Conservation (phyloP, 64 coral and sea anemone species). For the Platygyra sinensis region DNA sequence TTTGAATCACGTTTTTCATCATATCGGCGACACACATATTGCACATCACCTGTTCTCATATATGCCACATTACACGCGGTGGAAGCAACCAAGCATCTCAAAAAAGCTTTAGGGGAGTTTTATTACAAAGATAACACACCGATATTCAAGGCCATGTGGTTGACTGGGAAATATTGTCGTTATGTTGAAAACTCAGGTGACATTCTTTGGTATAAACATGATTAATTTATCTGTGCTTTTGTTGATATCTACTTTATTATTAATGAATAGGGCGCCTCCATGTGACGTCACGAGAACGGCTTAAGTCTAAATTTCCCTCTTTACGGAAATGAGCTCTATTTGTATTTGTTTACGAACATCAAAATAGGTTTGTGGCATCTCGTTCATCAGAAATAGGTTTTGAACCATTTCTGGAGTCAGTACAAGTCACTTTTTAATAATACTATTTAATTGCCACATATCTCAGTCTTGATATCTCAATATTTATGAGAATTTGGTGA, state of each 20-base stretch:
- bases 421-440: too few species aligned
- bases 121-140: slow-evolving; percentile 69
- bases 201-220: slow-evolving; percentile 77
- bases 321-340: too few species aligned
- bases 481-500: too few species aligned
- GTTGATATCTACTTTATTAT: not conserved
- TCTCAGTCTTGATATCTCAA: too few species aligned
- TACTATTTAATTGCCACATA: too few species aligned
- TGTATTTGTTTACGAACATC: too few species aligned
- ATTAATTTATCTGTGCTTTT: not conserved
- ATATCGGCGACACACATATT: slow-evolving; percentile 75
- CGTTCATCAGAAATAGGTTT: too few species aligned
- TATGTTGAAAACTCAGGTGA: slow-evolving; percentile 61
- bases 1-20: slow-evolving; percentile 71
- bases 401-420: too few species aligned
- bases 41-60: slow-evolving; percentile 66
- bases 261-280: not conserved
- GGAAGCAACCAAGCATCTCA: slow-evolving; percentile 53
- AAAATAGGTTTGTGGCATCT: too few species aligned
- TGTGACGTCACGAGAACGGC: not conserved
- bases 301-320: not conserved
- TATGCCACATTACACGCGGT: slow-evolving; percentile 75
- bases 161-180: slow-evolving; percentile 68
- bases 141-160: slow-evolving; percentile 69
- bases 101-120: slow-evolving; percentile 51